Base-by-base conservation (phyloP, 2,797 vertebrate genomes). In the Heteromormyrus szaboi region DNA sequence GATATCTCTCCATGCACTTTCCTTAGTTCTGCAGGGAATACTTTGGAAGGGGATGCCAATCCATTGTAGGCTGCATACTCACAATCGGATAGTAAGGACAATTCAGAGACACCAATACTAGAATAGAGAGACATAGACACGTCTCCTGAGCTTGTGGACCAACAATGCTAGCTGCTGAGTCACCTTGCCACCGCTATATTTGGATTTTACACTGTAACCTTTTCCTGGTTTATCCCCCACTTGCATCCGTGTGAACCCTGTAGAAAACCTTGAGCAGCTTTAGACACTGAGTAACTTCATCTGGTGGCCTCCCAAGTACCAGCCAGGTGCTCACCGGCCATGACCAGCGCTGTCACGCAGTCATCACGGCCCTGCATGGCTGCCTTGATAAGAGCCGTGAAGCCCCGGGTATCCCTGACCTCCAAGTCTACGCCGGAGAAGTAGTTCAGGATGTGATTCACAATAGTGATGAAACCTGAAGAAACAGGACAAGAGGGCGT, bases 341-440 rank as follows among this genome's bases (percentile, higher is more conserved):
- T 96, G 54, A 98, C 92, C 50, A 98, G 97, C 0, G 96, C 94
- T 0, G 96, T 91, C 89, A 97, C 95, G 0, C 97, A 97, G 0
- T 98, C 96, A 0, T 89, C 87, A 53, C 25, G 93, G 0, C 97
- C 96, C 41, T 95, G 96, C 91, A 97, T 95, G 0, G 98, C 96
- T 0, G 97, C 97, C 94, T 98, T 98, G 95, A 98, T 98, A 93
- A 98, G 94, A 0, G 97, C 97, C 0, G 97, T 98, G 91, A 97
- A 96, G 0, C 98, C 97, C 19, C 97, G 93, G 0, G 92, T 93
- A 79, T 98, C 97, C 53, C 91, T 91, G 88, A 93, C 93, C 91
- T 98, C 97, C 84, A 96, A 93, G 91, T 99, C 95, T 4, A 96
- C 90, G 0, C 93, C 93, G 0, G 95, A 89, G 19, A 91, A 99